Evolutionary conservation across 2,888 invertebrate species (phyloP).

Genomic region (Schizaphis graminum): DNA sequence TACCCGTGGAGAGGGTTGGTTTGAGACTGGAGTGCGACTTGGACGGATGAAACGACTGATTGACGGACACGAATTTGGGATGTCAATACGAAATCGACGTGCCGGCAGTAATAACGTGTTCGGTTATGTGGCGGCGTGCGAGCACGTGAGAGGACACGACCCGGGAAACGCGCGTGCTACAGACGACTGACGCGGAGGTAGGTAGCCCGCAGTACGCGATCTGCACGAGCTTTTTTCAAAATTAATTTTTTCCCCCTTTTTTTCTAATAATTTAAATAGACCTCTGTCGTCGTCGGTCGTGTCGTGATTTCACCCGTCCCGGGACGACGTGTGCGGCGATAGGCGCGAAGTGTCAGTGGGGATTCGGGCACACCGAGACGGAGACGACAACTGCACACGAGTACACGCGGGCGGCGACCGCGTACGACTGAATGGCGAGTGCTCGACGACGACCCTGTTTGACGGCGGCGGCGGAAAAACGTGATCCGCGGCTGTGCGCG

Average conservation of each 20-base stretch:
- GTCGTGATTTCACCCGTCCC: neutral
- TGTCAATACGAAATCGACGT: neutral
- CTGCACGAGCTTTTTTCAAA: neutral
- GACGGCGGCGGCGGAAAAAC: neutral
- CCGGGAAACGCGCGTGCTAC: slow-evolving; percentile 27
- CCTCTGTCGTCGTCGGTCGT: neutral
- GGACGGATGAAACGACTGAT: neutral
- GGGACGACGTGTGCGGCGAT: neutral
- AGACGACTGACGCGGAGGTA: neutral
- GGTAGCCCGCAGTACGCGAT: neutral
- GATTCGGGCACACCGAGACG: neutral
- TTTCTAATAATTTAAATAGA: neutral
- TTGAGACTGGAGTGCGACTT: neutral
- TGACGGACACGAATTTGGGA: neutral
- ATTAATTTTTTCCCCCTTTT: neutral
- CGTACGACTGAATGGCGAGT: slow-evolving; percentile 13
- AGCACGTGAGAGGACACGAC: slow-evolving; percentile 28
- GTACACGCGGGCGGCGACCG: slow-evolving; percentile 17
- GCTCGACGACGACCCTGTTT: neutral
- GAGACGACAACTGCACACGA: neutral
- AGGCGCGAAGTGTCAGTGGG: neutral
- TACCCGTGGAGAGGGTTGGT: neutral
- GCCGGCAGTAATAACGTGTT: neutral
- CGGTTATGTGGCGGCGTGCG: neutral
- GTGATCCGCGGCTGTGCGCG: slow-evolving; percentile 32